These are phyloP conservation scores for human (Homo sapiens) DNA, from an alignment of 2,113 vertebrate genomes.

Conservation along the genomic window DNA sequence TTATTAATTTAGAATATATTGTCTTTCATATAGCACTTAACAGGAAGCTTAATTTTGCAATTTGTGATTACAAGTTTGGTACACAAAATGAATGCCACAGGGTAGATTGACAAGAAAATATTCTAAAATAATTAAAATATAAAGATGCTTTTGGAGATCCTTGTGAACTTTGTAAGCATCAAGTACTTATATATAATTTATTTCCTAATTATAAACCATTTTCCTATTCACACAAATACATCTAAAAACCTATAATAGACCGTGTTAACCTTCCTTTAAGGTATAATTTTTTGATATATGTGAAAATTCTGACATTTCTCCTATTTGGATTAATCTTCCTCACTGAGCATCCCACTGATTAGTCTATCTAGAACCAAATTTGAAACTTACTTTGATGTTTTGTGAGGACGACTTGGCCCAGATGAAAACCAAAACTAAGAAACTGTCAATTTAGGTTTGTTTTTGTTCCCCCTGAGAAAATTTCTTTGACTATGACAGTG, in stretches of 20 bases:
- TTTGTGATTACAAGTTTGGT: background rate
- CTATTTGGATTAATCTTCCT: background rate
- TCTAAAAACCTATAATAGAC: background rate
- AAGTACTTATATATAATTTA: slow-evolving; percentile 44
- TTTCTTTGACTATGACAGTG: background rate
- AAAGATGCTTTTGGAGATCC: background rate
- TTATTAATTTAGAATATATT: slow-evolving; percentile 14
- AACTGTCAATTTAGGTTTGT: background rate
- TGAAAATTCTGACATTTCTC: background rate
- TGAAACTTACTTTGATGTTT: slow-evolving; percentile 23
- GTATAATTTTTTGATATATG: background rate
- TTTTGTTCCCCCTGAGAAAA: background rate
- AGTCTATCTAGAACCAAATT: background rate
- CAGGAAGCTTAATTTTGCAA: slow-evolving; percentile 7
- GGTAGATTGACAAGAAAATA: background rate
- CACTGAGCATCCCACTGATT: background rate
- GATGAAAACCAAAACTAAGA: background rate
- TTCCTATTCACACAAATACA: background rate
- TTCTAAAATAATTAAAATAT: slow-evolving; percentile 49
- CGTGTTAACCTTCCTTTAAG: background rate
- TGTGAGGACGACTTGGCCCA: background rate
- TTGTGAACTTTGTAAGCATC: background rate
- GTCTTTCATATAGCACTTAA: background rate
- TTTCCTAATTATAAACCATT: slow-evolving; percentile 38
- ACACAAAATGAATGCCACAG: slow-evolving; percentile 23